Evolutionary conservation across 2,113 vertebrate genomes (phyloP).

Genomic region (Thryonomys swinderianus): DNA sequence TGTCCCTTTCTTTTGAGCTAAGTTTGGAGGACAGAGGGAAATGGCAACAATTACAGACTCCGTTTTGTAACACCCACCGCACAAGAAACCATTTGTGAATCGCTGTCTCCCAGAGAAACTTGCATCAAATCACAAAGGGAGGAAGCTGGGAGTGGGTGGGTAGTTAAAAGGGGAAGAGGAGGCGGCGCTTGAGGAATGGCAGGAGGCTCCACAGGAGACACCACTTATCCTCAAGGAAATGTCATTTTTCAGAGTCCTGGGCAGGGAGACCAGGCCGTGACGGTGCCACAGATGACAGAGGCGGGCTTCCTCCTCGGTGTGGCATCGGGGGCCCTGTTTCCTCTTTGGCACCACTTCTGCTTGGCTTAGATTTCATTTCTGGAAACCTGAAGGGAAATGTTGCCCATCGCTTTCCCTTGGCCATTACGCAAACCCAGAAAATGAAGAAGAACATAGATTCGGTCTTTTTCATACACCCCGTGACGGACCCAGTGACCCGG

Average conservation of each 20-base stretch:
- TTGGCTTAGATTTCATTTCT: neutral
- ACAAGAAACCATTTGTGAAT: neutral
- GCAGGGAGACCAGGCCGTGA: neutral
- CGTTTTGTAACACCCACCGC: no score
- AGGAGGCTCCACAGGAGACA: neutral
- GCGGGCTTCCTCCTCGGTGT: neutral
- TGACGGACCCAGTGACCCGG: neutral
- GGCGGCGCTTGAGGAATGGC: neutral
- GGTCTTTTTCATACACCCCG: neutral
- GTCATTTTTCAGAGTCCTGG: neutral
- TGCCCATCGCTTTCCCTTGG: neutral
- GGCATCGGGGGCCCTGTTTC: rapidly evolving
- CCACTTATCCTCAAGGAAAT: neutral
- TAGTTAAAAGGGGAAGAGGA: neutral
- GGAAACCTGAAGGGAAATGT: neutral
- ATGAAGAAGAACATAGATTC: neutral
- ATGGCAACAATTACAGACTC: neutral
- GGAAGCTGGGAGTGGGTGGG: neutral
- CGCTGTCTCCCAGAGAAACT: neutral
- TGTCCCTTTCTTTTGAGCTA: neutral
- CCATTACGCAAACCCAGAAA: neutral
- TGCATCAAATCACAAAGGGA: neutral
- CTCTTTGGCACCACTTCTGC: neutral
- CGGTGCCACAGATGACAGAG: neutral
- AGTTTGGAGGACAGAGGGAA: neutral